Conservation (phyloP, 2,888 invertebrate species). For the Bunonema sp. region DNA sequence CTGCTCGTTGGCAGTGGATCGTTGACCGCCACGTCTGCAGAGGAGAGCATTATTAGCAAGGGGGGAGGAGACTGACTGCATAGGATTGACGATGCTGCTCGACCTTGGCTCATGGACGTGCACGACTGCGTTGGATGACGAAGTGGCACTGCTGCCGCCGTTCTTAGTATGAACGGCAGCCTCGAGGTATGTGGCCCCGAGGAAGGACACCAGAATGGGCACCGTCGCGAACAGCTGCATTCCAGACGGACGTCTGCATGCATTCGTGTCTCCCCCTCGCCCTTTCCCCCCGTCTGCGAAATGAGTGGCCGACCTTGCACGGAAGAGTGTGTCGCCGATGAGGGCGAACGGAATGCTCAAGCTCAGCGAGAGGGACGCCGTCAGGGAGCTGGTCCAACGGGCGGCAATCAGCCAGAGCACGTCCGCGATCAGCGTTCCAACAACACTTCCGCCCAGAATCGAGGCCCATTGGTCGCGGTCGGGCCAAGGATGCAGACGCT, state of each 20-base stretch:
- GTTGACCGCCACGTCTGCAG: too few species aligned
- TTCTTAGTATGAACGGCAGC: too few species aligned
- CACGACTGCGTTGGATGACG: too few species aligned
- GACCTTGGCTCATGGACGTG: too few species aligned
- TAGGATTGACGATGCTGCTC: too few species aligned
- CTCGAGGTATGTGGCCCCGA: conserved; percentile 58
- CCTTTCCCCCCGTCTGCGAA: not conserved
- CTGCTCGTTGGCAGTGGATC: too few species aligned
- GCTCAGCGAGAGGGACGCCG: conserved; percentile 71
- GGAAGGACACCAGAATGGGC: conserved; percentile 63
- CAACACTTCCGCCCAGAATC: conserved; percentile 25
- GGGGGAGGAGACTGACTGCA: too few species aligned
- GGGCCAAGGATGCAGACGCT: conserved; percentile 67
- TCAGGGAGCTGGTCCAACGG: conserved; percentile 74
- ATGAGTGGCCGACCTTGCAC: not conserved
- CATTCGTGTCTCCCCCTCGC: not conserved
- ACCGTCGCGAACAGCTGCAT: conserved; percentile 66
- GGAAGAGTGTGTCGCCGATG: conserved; percentile 60
- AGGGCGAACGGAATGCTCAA: conserved; percentile 76
- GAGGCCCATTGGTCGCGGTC: conserved; percentile 60
- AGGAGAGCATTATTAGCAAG: too few species aligned
- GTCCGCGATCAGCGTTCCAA: conserved; percentile 79
- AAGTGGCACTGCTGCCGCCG: too few species aligned
- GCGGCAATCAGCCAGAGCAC: conserved; percentile 86
- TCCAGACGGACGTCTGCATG: too few species aligned